A percentile compares a stretch with the other conserved stretches of the same genome.
Evolutionary conservation across 2,888 invertebrate species (phyloP).

Genomic region (Tanypteryx hageni): DNA sequence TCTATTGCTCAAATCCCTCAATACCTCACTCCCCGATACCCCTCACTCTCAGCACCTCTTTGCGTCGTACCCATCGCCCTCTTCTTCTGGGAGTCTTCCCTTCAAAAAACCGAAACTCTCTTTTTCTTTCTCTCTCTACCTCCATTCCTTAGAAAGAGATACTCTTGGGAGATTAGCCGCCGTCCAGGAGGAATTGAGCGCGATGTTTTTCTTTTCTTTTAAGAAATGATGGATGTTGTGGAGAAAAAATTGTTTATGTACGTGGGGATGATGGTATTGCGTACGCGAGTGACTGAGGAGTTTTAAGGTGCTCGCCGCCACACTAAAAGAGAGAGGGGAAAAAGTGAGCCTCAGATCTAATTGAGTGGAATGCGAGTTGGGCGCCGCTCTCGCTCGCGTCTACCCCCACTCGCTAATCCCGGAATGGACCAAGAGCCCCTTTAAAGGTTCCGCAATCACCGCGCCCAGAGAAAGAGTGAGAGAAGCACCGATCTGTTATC

Average conservation of each 20-base stretch:
- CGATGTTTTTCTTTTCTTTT: not conserved
- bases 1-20: too few relatives aligned
- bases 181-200: not conserved
- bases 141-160: not conserved
- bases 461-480: too few relatives aligned
- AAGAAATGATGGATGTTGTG: not conserved
- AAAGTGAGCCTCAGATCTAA: not conserved
- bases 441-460: too few relatives aligned
- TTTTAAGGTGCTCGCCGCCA: not conserved
- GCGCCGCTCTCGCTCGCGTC: not conserved
- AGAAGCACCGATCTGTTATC: too few relatives aligned
- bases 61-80: not conserved
- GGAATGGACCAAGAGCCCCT: not conserved
- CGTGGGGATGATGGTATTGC: not conserved
- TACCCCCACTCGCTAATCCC: not conserved
- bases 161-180: conserved; percentile 31
- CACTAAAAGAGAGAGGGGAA: not conserved
- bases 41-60: too few relatives aligned
- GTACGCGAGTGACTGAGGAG: not conserved
- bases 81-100: not conserved
- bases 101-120: not conserved
- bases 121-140: not conserved
- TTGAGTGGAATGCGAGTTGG: conserved; percentile 26
- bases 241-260: not conserved
- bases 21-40: too few relatives aligned